Evolutionary conservation across 2,888 invertebrate species (phyloP), one percentile per base, ranked within the genome.

Genomic region (Campaea margaritaria): DNA sequence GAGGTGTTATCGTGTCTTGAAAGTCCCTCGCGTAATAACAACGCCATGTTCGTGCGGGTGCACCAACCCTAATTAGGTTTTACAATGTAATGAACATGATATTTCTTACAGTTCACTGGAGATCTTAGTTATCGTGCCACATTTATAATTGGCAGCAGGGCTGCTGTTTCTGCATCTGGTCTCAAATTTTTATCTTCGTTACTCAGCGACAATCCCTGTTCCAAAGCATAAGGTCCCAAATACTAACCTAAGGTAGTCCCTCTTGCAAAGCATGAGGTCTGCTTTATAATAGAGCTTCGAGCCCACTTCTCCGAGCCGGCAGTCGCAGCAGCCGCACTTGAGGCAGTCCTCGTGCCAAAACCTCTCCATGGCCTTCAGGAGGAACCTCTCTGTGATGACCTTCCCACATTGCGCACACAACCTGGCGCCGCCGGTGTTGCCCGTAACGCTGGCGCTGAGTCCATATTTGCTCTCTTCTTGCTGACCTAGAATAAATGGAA

Each of bases 331-430:
- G 62, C 97, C 97, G 81, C 97, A 97, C 82, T 98, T 98, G 67
- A 98, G 94, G 79, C 98, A 98, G 89, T 98, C 98, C 76, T 98
- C 98, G 90, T 98, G 98, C 98, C 98, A 98, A 89, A 95, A 97
- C 82, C 97, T 93, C 83, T 98, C 97, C 89, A 98, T 93, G 0
- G 97, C 97, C 81, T 96, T 96, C 72, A 97, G 93, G 44, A 97
- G 94, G 85, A 94, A 96, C 85, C 96, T 91, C 83, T 97, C 97
- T 1, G 95, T 96, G 86, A 98, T 98, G 69, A 95, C 93, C 87
- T 97, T 97, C 63, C 96, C 96, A 79, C 97, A 97, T 47, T 96
- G 97, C 7, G 96, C 96, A 81, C 97, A 97, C 69, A 96, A 95
- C 73, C 95, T 93, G 16, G 91, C 86, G 13, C 83, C 88, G 0